Evolutionary conservation across 2,888 invertebrate genomes (phyloP).

Genomic region (Agonopterix subpropinquella): DNA sequence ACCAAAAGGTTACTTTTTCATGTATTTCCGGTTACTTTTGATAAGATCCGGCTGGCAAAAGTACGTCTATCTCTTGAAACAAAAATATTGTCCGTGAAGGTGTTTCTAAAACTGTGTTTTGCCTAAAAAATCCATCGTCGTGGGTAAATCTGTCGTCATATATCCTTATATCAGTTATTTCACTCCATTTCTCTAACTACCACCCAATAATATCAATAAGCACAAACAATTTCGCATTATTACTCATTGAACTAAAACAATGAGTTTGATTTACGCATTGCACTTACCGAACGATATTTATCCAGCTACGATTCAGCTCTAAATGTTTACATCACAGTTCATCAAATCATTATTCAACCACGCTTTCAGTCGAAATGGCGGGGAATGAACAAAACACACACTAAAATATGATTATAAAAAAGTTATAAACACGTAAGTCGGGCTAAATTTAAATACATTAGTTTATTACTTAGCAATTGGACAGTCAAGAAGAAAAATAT

Average conservation of each 20-base stretch:
- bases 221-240: too few relatives aligned
- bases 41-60: too few relatives aligned
- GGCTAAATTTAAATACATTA: conserved; percentile 65
- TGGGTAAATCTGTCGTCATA: too few relatives aligned
- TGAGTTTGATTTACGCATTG: conserved; percentile 26
- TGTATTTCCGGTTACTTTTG: too few relatives aligned
- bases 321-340: conserved; percentile 25
- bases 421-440: conserved; percentile 49
- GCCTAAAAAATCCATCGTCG: too few relatives aligned
- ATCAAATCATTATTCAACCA: conserved; percentile 46
- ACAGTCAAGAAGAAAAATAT: conserved; percentile 29
- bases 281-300: conserved; percentile 26
- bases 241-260: conserved; percentile 6
- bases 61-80: too few relatives aligned
- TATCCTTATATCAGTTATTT: too few relatives aligned
- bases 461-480: conserved; percentile 52
- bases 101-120: too few relatives aligned
- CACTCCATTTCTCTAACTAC: too few relatives aligned
- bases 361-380: conserved; percentile 10
- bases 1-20: too few relatives aligned
- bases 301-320: conserved; percentile 11
- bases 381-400: conserved; percentile 41
- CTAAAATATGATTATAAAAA: conserved; percentile 67
- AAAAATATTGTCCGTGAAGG: too few relatives aligned
- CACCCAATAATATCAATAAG: too few relatives aligned